Evolutionary conservation across 37 sponge, comb jelly and placozoan species (phyloP), one percentile per base, ranked within the genome.

Genomic region (Axinella damicornis): DNA sequence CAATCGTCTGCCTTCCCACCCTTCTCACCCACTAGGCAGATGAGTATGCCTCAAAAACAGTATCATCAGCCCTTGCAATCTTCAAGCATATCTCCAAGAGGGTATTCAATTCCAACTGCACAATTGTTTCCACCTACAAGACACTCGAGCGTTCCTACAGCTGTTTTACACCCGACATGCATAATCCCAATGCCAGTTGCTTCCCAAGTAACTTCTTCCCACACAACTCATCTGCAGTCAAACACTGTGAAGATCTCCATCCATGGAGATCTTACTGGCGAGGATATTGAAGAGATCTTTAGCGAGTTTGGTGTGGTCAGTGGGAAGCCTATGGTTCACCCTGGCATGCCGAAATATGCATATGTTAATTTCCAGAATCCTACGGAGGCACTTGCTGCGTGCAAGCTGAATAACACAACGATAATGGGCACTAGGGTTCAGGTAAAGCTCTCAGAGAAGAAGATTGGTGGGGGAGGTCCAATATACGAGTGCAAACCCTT

Each of bases 321-420:
- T 5, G 76, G 20, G 0, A n/a, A 61, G 35, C 76, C 77, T 0
- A 74, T 56, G 14, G 66, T 85, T 24, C 46, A 57, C 14, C 27
- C 17, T 33, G 85, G 85, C 2, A 38, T 13, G 2, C 85, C 85
- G 2, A 20, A 76, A 46, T 85, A 57, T 67, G 77, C 71, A n/a
- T 85, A 76, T 40, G 30, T 85, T 21, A 85, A 85, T 57, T 85
- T 57, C 32, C 32, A 57, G 17, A 53, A 12, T 24, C 20, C 54
- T 30, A 13, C 53, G 5, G 81, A 65, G 24, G 81, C 81, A 30
- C 13, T 1, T 25, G 34, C 18, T 57, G 69, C 81, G 1, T 34
- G 54, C 37, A 27, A 33, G 11, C 32, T 57, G 52, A 67, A 52
- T 33, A 24, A 63, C 38, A 28, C 34, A 0, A 57, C 4, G 25